A percentile compares a stretch with the other conserved stretches of the same genome.
phyloP scores from a whole-genome alignment of 2,113 vertebrate species.

The Eulacestoma nigropectus region DNA sequence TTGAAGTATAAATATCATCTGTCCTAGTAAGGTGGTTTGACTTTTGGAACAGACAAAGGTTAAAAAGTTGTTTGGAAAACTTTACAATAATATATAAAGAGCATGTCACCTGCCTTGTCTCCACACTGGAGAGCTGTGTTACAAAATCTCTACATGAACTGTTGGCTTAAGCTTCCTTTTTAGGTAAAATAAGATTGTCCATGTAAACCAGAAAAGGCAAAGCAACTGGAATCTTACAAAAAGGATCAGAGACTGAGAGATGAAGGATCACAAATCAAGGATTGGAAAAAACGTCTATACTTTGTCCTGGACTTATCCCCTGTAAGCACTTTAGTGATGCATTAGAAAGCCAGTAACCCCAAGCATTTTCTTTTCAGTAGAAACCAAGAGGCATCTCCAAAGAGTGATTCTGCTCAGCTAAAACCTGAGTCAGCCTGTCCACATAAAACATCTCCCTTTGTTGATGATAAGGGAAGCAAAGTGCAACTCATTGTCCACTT shows the following conservation, averaged over 20 bases:
- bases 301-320: neutral
- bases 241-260: neutral
- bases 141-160: neutral
- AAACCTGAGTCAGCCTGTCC: neutral
- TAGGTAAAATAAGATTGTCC: neutral
- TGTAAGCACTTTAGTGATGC: neutral
- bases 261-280: neutral
- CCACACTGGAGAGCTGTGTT: neutral
- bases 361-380: neutral
- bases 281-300: neutral
- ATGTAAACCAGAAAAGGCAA: neutral
- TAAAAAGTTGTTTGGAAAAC: neutral
- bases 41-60: neutral
- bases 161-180: neutral
- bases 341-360: neutral
- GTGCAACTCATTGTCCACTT: neutral
- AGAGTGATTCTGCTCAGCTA: neutral
- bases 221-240: neutral
- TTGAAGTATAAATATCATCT: neutral
- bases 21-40: neutral
- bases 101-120: neutral
- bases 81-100: neutral
- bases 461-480: neutral
- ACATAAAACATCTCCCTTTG: neutral
- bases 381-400: neutral